Evolutionary conservation across 2,113 vertebrate species (phyloP), one percentile per base, ranked within the genome.

Genomic region (Hiodon alosoides): DNA sequence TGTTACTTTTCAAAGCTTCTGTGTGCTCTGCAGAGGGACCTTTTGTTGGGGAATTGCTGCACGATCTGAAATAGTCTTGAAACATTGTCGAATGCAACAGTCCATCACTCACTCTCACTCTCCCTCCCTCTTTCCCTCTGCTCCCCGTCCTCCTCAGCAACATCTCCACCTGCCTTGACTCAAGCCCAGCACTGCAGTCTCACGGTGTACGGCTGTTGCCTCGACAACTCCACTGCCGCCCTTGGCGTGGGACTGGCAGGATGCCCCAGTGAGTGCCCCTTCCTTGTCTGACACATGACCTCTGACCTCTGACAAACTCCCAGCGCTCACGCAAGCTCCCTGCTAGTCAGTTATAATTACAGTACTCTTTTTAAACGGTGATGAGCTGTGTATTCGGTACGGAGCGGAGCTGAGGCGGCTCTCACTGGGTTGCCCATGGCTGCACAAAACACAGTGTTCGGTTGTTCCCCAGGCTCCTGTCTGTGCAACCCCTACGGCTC

Each of bases 401-500:
- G 4, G 5, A 55, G 54, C 17, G n/a, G 8, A 17, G 4, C 2
- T 2, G 9, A 13, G 54, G 17, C 54, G 16, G 7, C 3, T 66
- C 6, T 55, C 8, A 52, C 14, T 46, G 16, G 7, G 16, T 31
- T 46, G 69, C 69, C 13, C 14, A 31, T 9, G 46, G 8, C 65
- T 17, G 47, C n/a, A 48, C 31, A 11, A 11, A 16, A 7, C 7
- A 11, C 13, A 71, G 8, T 60, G 46, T 7, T 53, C 55, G 66
- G n/a, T 62, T 76, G 13, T 75, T 77, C 62, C 65, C 5, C 87
- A 99, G 97, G 94, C 65, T 91, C 84, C 65, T 99, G 97, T 82
- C 94, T 92, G 79, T 99, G 97, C 79, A 98, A 98, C 67, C 82
- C 82, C 0, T 93, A 98, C 0, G 96, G 97, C 61, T 94, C 97